These are phyloP conservation scores for Drosophila tripunctata DNA, from an alignment of 2,888 invertebrate species.

Conservation along the genomic window DNA sequence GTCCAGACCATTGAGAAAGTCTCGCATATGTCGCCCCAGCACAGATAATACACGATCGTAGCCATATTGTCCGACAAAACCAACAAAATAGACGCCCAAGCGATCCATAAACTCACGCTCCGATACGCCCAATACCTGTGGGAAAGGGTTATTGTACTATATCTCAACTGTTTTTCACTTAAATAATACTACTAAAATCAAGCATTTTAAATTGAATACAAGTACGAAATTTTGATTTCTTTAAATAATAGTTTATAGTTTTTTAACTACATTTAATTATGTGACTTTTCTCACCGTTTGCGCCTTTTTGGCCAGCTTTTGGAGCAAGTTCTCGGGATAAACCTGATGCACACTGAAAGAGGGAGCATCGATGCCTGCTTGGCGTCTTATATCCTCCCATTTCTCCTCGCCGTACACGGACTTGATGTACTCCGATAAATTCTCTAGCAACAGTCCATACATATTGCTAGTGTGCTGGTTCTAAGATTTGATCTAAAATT, in stretches of 20 bases:
- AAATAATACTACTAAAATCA: too few species aligned
- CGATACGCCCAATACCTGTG: slow-evolving; percentile 93
- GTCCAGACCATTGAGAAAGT: slow-evolving; percentile 97
- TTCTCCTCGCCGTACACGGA: slow-evolving; percentile 96
- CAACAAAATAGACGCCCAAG: slow-evolving; percentile 97
- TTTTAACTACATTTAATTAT: background rate
- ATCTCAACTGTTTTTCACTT: too few species aligned
- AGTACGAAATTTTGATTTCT: too few species aligned
- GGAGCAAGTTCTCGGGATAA: slow-evolving; percentile 95
- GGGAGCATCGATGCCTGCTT: slow-evolving; percentile 94
- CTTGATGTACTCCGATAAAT: slow-evolving; percentile 96
- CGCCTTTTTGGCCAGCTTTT: slow-evolving; percentile 92
- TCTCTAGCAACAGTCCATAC: slow-evolving; percentile 98
- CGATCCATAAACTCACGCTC: slow-evolving; percentile 96
- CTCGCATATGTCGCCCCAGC: slow-evolving; percentile 96
- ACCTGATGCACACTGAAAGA: slow-evolving; percentile 96
- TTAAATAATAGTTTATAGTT: background rate
- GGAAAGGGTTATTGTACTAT: too few species aligned
- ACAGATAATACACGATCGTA: slow-evolving; percentile 96
- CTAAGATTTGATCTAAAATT: background rate
- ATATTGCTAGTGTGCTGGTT: slow-evolving; percentile 85
- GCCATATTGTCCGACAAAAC: slow-evolving; percentile 96
- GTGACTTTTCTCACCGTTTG: slow-evolving; percentile 88
- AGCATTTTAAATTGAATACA: too few species aligned
- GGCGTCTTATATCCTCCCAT: slow-evolving; percentile 95